Base-by-base conservation (phyloP, 1,140 invertebrate species). In the Aphelenchoides besseyi region DNA sequence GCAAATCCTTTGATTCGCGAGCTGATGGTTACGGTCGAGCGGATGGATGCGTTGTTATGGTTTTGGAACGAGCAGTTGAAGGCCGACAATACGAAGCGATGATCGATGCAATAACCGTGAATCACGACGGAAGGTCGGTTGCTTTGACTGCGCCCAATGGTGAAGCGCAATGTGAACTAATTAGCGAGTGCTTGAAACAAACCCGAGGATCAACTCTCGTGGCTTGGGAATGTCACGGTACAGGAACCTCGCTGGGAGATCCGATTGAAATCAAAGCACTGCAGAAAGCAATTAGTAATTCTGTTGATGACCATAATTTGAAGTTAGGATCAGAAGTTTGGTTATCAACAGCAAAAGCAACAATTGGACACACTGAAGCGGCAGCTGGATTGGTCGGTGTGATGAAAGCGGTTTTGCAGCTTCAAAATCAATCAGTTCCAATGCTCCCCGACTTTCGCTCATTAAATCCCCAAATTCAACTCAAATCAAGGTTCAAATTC, bases 1-100 rank as follows among this genome's bases (percentile, higher is more conserved):
- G 94, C 86, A 94, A 93, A 84, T 91, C 92, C 8, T 97, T 97
- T 85, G 95, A 97, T 87, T 88, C 88, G 30, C 88, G 89, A 57
- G 93, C 81, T n/a, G 64, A 35, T 64, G 81, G 81, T 33, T 82
- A 82, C 61, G 81, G 82, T 5, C 35, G 81, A 54, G 71, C 77
- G 8, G 81, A 82, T 62, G 81, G 81, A 1, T 82, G 78, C 70
- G 78, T 79, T n/a, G 76, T 64, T 8, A 74, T 80, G 35, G 18
- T 78, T 0, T 30, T 79, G 16, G 74, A 79, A 30, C 37, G 36
- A 30, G 28, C 63, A 41, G 28, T 8, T 18, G 55, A 68, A 16
- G 61, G 32, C 28, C 16, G 73, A 12, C 16, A 74, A 12, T 77
- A 78, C 52, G 54, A 75, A 57, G 70, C 70, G 28, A 64, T 41